Evolutionary conservation across 1,140 invertebrate species (phyloP), one percentile per base, ranked within the genome.

Genomic region (Caenorhabditis briggsae): DNA sequence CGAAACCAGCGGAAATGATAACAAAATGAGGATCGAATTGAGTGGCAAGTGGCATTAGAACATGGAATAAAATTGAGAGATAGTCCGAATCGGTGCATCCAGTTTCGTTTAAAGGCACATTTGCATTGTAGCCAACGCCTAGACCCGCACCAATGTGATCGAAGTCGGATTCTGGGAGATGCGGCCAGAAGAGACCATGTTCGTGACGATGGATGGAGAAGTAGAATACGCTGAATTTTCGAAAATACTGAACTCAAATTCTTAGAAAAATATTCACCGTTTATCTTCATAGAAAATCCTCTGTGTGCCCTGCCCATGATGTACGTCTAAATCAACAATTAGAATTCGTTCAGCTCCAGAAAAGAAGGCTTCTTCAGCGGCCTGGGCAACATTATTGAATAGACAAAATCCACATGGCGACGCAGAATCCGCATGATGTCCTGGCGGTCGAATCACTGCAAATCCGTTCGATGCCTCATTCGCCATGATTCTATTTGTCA

Each of bases 201-300:
- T 98, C 96, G 93, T 96, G 98, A 5, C 97, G 96, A 93, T 99
- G 97, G 87, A 98, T 96, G 0, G 97, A 98, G 93, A 98, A 97
- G 93, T 98, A 99, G 11, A 99, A 93, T 43, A 99, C 97, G 91
- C 96, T 96, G 92, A 88, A 33, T 2, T 33, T 33, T 33, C 33
- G 33, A 33, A 33, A 33, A 33, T 33, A 2, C 33, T 33, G 33
- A 33, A 33, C 1, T 33, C 33, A 33, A 33, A 33, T 2, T 33
- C 33, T 33, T 3, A 3, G 1, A 33, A 2, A 33, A 33, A 33
- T 33, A 33, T 89, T 91, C 93, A 96, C 96, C 96, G 94, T 64
- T 96, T 94, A 93, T 97, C 96, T 87, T 97, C 94, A 92, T 98
- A 98, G 93, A 98, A 99, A 94, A 95, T 95, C 90, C 96, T 95